Conservation (phyloP, 2,113 vertebrate genomes). For the Syrmaticus mikado region DNA sequence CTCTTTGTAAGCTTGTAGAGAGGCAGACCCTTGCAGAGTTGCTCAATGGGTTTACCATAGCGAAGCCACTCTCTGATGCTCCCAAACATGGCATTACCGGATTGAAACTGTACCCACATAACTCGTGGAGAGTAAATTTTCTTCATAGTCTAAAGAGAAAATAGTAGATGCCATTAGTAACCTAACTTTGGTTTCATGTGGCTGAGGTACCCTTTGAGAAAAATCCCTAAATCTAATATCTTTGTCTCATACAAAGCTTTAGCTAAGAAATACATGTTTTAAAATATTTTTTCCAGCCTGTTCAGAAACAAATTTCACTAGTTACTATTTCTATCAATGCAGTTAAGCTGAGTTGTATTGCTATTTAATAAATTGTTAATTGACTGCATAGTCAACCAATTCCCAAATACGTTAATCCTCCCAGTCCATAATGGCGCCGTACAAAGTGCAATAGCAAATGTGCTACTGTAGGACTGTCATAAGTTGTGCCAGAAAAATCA, state of each 20-base stretch:
- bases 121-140: constrained; percentile 43
- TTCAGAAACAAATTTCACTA: neutral
- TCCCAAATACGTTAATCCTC: neutral
- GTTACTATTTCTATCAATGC: neutral
- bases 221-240: neutral
- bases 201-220: neutral
- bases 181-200: neutral
- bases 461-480: neutral
- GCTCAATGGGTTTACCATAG: constrained; percentile 66
- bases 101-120: constrained; percentile 65
- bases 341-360: neutral
- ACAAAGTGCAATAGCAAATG: neutral
- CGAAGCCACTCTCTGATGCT: constrained; percentile 24
- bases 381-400: neutral
- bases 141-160: constrained; percentile 54
- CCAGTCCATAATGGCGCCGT: neutral
- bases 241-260: neutral
- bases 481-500: neutral
- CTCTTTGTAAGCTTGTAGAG: constrained; percentile 57
- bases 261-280: neutral
- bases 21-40: constrained; percentile 70
- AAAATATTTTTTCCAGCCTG: neutral
- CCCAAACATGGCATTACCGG: constrained; percentile 21
- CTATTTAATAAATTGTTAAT: neutral
- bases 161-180: neutral